Base-by-base conservation (phyloP, 2,113 vertebrate species). In the Zapornia atra region DNA sequence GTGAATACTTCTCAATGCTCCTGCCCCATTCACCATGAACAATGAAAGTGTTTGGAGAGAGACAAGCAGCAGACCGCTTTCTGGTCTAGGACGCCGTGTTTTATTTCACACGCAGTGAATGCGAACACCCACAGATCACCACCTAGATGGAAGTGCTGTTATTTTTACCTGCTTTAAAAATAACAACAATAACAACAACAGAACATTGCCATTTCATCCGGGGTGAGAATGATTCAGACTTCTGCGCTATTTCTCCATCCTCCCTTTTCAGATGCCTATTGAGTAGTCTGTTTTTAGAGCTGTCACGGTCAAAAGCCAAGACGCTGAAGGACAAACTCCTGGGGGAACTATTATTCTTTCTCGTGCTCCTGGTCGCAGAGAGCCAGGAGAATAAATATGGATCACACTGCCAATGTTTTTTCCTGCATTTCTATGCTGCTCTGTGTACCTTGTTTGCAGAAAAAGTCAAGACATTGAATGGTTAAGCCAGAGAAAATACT, bases 81-180 rank as follows among this genome's bases (percentile, higher is more conserved):
- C 73, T 77, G 83, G 65, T 76, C 80, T 34, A 53, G 70, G 66
- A 75, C 44, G 77, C 76, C 4, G 19, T 59, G 64, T 51, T 89
- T 92, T 94, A 76, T 36, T 92, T 87, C 83, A 65, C 83, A 84
- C 24, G 0, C 84, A 66, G 75, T 42, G 25, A 96, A 81, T 36
- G 17, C 4, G 0, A 91, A 89, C 96, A 21, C 94, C 96, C 96
- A 96, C 94, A 26, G 50, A 95, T 57, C 80, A 75, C 94, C 94
- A 70, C 4, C 5, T 50, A 92, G 63, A 90, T 33, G 59, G 59
- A 86, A 94, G 77, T 8, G 54, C 89, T 82, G 87, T 75, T 97
- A 96, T 97, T 97, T 97, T 97, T 94, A 96, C 90, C 87, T 73
- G 86, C 42, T 85, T 92, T 51, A 97, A 96, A 97, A 97, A 97